Percentiles rank a stretch among this genome's conserved stretches.
These are phyloP conservation scores for Onychostoma macrolepis DNA, from an alignment of 2,113 vertebrate genomes.

Conservation along the genomic window DNA sequence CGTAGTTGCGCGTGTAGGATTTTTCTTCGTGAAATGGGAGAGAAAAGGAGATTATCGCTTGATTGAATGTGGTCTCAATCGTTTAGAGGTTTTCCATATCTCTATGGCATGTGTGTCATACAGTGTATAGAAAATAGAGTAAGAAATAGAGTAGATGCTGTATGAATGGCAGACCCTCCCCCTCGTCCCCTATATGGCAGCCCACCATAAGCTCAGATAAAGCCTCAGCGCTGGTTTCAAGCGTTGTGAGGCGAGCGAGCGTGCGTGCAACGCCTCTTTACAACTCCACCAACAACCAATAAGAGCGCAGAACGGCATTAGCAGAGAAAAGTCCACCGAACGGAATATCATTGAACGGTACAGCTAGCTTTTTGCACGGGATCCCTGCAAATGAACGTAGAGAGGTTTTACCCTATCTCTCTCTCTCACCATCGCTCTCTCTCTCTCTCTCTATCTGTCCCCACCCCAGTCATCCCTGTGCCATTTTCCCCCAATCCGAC, in stretches of 20 bases:
- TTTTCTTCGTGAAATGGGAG: neutral
- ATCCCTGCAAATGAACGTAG: conserved; percentile 70
- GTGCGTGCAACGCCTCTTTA: conserved; percentile 69
- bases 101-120: neutral
- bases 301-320: conserved; percentile 52
- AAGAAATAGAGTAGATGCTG: conserved; percentile 55
- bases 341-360: conserved; percentile 74
- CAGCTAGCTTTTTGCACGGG: conserved; percentile 69
- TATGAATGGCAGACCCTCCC: conserved; percentile 70
- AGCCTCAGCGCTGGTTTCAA: conserved; percentile 55
- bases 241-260: conserved; percentile 61
- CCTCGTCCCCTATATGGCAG: conserved; percentile 59
- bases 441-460: conserved; percentile 66
- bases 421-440: conserved; percentile 65
- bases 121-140: neutral
- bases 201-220: conserved; percentile 63
- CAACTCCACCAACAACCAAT: conserved; percentile 75
- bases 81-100: neutral
- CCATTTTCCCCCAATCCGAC: conserved; percentile 74
- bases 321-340: conserved; percentile 70
- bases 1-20: neutral
- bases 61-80: neutral
- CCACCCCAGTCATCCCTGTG: conserved; percentile 72
- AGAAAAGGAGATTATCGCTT: neutral
- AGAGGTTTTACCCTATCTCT: conserved; percentile 65